Base-by-base conservation (phyloP, 1,140 invertebrate genomes). In the Holotrichia oblita region DNA sequence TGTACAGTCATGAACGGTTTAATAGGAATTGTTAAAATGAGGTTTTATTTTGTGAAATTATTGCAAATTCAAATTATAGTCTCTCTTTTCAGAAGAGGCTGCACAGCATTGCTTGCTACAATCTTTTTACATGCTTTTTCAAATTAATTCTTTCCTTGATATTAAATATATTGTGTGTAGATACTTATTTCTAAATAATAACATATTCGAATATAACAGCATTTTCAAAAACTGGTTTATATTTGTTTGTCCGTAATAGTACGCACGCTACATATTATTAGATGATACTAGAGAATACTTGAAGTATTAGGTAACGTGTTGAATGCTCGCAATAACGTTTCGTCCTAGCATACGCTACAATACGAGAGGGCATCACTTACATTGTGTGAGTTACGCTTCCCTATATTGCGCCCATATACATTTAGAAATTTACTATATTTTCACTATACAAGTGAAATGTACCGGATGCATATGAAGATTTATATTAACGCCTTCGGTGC, bases 241-340 rank as follows among this genome's bases (percentile, higher is more conserved):
- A 55, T 55, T 7, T 3, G 1, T n/a, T 3, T 17, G 48, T 55
- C 12, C n/a, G 17, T 55, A 2, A n/a, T 55, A 6, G 48, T 55
- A 55, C 48, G 22, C 24, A 20, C 8, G 61, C 27, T 34, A 34
- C 27, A 34, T 34, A 34, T 34, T 34, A 34, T 34, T 34, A 34
- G 22, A 69, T 27, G 61, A 69, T 27, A 69, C 61, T 22, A 22
- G 22, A 69, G 12, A 3, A 12, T 22, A 69, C 61, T 20, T 12
- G 22, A 69, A 22, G 14, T 34, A 69, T 69, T 69, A 69, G 22
- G 22, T 69, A 69, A 69, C 61, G 61, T 69, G 61, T 69, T 69
- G 61, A 69, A 69, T 69, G 27, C 22, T 24, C 61, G 61, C 61
- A 69, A 69, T 69, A 69, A 69, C 17, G 20, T 55, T 55, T 17